Base-by-base conservation (phyloP, 2,888 invertebrate species). In the Drosophila ezoana region DNA sequence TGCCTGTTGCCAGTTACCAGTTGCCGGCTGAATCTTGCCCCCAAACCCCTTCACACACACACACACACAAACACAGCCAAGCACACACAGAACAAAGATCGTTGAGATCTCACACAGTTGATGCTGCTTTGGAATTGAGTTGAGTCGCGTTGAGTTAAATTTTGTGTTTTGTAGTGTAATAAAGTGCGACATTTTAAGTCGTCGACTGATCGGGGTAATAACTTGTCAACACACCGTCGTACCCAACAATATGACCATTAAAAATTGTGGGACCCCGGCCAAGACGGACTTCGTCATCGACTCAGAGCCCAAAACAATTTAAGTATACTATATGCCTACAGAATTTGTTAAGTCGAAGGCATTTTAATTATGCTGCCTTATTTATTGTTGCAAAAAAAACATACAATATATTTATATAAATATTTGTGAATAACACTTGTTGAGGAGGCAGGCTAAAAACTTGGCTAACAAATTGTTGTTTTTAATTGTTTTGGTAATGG, bases 191-290 rank as follows among this genome's bases (percentile, higher is more conserved):
- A 86, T 84, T 84, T 84, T 86, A 84, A 84, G 84, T 77, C 78
- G 75, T 76, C 76, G 81, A 52, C 84, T 63, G 75, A 76, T 72
- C 79, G 56, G 72, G 88, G 78, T 86, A 86, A 88, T 89, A 89
- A 88, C 88, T 87, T 90, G 90, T 90, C 90, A 90, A 90, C 90
- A 90, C 90, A 90, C 90, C 62, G 71, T 48, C 71, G 71, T 48
- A 62, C 71, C 61, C 70, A 66, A 75, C 75, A 75, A 75, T 75
- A 75, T 75, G 75, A 75, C 76, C 75, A 75, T 75, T 75, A 75
- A 72, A 72, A 41, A 57, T 53, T 75, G 70, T 71, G 59, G 57
- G 61, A 28, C 14, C 38, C 44, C 35, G 13, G 10, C 35, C 38
- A 23, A 28, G 28, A 28, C 16, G 0, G 76, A 62, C 76, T 73